Percentiles rank a stretch among this genome's conserved stretches.
Evolutionary conservation across 2,888 invertebrate species (phyloP).

Genomic region (Brenthis daphne): DNA sequence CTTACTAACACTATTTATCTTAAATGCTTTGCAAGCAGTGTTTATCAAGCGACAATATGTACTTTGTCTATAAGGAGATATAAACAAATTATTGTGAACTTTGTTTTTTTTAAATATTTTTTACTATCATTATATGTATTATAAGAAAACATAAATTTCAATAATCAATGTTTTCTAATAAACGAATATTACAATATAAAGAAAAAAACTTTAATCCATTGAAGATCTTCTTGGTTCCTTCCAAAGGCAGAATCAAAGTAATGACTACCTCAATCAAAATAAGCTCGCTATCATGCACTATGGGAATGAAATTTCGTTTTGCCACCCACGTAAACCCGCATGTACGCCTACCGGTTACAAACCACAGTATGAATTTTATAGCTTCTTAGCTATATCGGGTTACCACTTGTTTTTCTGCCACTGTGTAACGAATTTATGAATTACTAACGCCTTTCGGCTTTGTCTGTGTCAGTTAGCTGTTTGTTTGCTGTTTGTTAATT

Average conservation of each 20-base stretch:
- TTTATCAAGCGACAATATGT: too few relatives aligned
- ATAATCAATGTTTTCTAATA: too few relatives aligned
- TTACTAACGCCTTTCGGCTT: neutral
- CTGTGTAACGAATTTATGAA: conserved; percentile 16
- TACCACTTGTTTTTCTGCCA: conserved; percentile 31
- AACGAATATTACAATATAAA: too few relatives aligned
- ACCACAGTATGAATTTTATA: conserved; percentile 30
- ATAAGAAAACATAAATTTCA: too few relatives aligned
- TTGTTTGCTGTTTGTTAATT: neutral
- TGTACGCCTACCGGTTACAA: conserved; percentile 27
- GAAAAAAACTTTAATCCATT: too few relatives aligned
- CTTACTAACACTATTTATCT: too few relatives aligned
- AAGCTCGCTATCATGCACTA: neutral
- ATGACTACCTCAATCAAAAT: neutral
- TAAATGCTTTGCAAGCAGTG: too few relatives aligned
- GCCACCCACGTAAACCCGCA: conserved; percentile 37
- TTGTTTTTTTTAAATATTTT: too few relatives aligned
- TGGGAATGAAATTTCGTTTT: neutral
- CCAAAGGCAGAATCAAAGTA: neutral
- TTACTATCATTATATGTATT: too few relatives aligned
- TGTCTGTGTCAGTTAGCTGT: neutral
- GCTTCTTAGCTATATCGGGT: conserved; percentile 28
- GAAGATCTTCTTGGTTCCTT: too few relatives aligned
- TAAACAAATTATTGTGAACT: too few relatives aligned
- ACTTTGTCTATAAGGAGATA: too few relatives aligned